Conservation (phyloP, 2,888 invertebrate species). For the Slavum lentiscoides region DNA sequence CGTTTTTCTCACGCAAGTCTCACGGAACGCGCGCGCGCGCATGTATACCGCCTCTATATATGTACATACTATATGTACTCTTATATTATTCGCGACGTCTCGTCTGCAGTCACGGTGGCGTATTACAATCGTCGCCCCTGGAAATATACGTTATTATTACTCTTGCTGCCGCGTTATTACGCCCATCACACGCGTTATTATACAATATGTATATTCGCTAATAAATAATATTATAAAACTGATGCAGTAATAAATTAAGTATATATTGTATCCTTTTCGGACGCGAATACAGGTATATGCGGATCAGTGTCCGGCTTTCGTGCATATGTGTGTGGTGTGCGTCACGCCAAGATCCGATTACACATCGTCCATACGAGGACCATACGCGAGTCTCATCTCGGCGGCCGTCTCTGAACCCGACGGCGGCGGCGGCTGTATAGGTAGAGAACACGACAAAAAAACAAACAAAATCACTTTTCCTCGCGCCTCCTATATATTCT, state of each 20-base stretch:
- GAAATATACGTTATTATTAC: too few species aligned
- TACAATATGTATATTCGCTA: too few species aligned
- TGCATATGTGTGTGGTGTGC: constrained; percentile 7
- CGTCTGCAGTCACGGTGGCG: too few species aligned
- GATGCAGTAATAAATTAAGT: too few species aligned
- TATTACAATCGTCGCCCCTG: too few species aligned
- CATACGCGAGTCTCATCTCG: constrained; percentile 11
- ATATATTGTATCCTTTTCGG: constrained; percentile 11
- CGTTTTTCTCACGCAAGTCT: constrained; percentile 41
- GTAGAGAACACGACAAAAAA: neutral
- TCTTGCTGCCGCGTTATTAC: too few species aligned
- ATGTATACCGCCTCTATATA: neutral
- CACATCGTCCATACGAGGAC: neutral
- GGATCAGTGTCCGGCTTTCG: constrained; percentile 50
- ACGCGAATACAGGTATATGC: constrained; percentile 47
- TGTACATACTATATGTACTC: too few species aligned
- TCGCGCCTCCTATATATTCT: neutral
- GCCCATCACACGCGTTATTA: too few species aligned
- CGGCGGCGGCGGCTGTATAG: neutral
- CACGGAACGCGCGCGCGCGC: neutral
- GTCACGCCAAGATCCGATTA: constrained; percentile 50
- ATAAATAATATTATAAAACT: too few species aligned
- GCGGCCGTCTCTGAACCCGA: constrained; percentile 17
- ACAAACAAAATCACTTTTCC: constrained; percentile 8
- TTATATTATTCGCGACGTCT: too few species aligned